These are phyloP conservation scores for Gnathonemus echidnorhynchus DNA, from an alignment of 2,113 vertebrate species.

Conservation along the genomic window DNA sequence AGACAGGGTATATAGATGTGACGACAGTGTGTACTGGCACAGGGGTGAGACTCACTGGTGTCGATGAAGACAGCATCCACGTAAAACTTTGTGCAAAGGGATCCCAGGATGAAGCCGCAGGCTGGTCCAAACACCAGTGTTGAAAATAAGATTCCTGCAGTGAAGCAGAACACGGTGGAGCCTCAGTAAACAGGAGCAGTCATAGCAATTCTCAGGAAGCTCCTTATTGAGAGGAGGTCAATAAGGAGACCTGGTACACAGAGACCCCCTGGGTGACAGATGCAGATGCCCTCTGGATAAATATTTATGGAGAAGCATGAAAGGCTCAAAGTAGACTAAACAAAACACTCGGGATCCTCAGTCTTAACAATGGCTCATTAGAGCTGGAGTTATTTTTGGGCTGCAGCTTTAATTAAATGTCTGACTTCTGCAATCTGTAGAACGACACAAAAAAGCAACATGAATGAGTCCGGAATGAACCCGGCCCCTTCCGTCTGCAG, in stretches of 20 bases:
- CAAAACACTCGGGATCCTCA: background rate
- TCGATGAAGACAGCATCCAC: slow-evolving; percentile 67
- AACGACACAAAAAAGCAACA: background rate
- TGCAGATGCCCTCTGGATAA: background rate
- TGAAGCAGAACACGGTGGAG: background rate
- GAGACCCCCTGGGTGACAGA: background rate
- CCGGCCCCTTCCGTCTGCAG: background rate
- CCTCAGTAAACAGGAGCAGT: background rate
- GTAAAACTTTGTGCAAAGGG: slow-evolving; percentile 66
- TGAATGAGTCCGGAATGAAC: background rate
- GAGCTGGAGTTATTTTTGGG: background rate
- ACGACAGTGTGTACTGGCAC: background rate
- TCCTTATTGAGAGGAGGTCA: background rate
- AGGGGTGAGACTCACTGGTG: slow-evolving; percentile 51
- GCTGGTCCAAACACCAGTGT: slow-evolving; percentile 63
- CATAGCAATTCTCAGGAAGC: background rate
- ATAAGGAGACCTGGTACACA: background rate
- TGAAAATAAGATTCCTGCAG: slow-evolving; percentile 63
- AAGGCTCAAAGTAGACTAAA: background rate
- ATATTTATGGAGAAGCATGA: background rate
- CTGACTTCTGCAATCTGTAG: background rate
- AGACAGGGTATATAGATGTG: background rate
- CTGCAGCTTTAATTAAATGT: background rate
- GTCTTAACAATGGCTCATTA: background rate
- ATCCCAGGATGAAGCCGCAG: slow-evolving; percentile 64